A percentile compares a stretch with the other conserved stretches of the same genome.
Conservation (phyloP, 2,113 vertebrate genomes). For the Symphodus melops region DNA sequence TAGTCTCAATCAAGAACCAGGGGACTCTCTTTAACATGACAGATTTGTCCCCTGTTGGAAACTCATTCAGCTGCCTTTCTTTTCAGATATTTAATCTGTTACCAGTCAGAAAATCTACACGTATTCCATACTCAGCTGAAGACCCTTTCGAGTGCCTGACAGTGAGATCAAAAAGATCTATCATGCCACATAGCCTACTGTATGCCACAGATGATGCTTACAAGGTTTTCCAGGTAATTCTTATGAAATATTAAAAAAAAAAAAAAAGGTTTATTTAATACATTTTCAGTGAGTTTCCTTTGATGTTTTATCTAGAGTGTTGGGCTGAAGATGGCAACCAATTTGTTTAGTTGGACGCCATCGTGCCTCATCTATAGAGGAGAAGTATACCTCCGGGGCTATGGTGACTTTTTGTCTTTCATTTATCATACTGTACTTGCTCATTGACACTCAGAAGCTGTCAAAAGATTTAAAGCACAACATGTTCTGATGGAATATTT, state of each 20-base stretch:
- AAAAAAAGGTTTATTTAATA: no score
- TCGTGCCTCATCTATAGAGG: constrained; percentile 56
- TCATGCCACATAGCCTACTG: background rate
- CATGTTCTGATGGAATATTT: background rate
- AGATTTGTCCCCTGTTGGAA: no score
- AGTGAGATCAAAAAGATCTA: constrained; percentile 64
- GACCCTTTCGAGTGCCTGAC: constrained; percentile 54
- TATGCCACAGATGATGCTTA: background rate
- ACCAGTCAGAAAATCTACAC: constrained; percentile 22
- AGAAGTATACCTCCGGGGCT: constrained; percentile 31
- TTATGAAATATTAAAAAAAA: background rate
- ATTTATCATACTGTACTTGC: background rate
- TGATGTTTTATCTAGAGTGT: constrained; percentile 78
- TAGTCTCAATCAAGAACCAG: no score
- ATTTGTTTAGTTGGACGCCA: constrained; percentile 51
- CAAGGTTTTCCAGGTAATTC: constrained; percentile 66
- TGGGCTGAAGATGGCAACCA: constrained; percentile 85
- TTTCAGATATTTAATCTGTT: constrained; percentile 75
- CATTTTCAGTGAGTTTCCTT: background rate
- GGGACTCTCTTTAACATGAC: no score
- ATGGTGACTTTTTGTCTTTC: constrained; percentile 57
- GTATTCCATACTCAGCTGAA: constrained; percentile 27
- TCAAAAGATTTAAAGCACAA: no score
- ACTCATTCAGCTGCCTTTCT: background rate
- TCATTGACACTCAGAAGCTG: background rate